phyloP scores from a whole-genome alignment of 2,797 vertebrate species.

The Pogonophryne albipinna region DNA sequence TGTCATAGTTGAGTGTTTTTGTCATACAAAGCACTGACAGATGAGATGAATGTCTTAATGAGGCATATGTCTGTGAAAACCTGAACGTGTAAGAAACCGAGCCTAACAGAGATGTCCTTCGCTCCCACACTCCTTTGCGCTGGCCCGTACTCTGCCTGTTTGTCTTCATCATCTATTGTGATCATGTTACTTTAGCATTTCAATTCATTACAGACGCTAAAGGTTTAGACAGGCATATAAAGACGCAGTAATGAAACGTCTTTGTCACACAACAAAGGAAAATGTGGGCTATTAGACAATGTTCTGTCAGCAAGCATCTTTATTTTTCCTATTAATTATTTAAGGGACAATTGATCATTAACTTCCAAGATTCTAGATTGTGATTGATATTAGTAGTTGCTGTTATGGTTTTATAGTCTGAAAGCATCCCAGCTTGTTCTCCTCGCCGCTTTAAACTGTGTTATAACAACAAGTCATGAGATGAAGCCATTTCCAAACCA shows the following conservation, averaged over 20 bases:
- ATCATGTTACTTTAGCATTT: slow-evolving; percentile 27
- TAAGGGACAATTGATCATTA: not conserved
- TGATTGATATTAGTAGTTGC: slow-evolving; percentile 4
- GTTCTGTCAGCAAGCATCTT: not conserved
- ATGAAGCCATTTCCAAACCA: not conserved
- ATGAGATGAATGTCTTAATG: not conserved
- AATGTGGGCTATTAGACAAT: no score
- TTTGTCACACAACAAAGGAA: not conserved
- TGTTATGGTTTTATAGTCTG: slow-evolving; percentile 9
- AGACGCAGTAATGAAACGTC: not conserved
- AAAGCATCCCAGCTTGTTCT: not conserved
- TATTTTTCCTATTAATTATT: slow-evolving; percentile 7
- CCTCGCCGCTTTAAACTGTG: not conserved
- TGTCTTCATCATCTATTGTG: slow-evolving; percentile 33
- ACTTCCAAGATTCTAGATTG: not conserved
- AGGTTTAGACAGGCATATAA: slow-evolving; percentile 24
- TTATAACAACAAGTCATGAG: slow-evolving; percentile 4
- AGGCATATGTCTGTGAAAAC: not conserved
- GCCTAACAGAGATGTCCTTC: slow-evolving; percentile 16
- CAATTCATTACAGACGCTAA: slow-evolving; percentile 32
- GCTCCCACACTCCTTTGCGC: slow-evolving; percentile 11
- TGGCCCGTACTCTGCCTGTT: slow-evolving; percentile 10
- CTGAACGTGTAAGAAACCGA: not conserved
- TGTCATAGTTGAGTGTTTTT: not conserved
- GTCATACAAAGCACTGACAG: not conserved